Evolutionary conservation across 2,888 invertebrate genomes (phyloP).

Genomic region (Rutpela maculata): DNA sequence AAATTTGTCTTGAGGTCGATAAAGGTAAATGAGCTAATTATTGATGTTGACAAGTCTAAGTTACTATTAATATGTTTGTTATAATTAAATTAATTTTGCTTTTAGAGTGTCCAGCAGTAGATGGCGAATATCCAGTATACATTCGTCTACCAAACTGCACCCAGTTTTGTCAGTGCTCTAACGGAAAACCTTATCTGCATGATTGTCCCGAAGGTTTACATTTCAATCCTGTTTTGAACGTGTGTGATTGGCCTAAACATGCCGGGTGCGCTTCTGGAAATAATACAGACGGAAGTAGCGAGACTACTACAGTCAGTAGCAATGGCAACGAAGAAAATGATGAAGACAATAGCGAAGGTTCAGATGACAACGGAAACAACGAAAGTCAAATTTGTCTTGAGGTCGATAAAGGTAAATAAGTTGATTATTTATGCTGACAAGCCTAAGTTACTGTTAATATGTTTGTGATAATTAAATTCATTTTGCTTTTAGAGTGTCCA

Average conservation of each 20-base stretch:
- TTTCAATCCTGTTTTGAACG: slow-evolving; percentile 55
- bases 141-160: slow-evolving; percentile 52
- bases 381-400: too few relatives aligned
- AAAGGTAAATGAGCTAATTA: neutral
- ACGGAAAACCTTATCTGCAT: slow-evolving; percentile 56
- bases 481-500: slow-evolving; percentile 45
- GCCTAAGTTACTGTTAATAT: neutral
- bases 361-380: slow-evolving; percentile 18
- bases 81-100: neutral
- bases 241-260: slow-evolving; percentile 58
- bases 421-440: neutral
- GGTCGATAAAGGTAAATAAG: too few relatives aligned
- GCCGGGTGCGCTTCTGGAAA: slow-evolving; percentile 50
- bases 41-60: too few relatives aligned
- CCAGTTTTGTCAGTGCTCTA: slow-evolving; percentile 57
- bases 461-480: neutral
- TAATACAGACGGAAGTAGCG: neutral
- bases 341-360: neutral
- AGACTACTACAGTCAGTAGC: slow-evolving; percentile 30
- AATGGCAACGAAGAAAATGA: neutral
- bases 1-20: neutral
- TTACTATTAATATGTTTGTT: too few relatives aligned
- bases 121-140: slow-evolving; percentile 47
- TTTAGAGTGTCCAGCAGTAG: slow-evolving; percentile 48
- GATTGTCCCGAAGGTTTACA: slow-evolving; percentile 58